Evolutionary conservation across 1,140 invertebrate species (phyloP).

Genomic region (Adoxophyes honmai): DNA sequence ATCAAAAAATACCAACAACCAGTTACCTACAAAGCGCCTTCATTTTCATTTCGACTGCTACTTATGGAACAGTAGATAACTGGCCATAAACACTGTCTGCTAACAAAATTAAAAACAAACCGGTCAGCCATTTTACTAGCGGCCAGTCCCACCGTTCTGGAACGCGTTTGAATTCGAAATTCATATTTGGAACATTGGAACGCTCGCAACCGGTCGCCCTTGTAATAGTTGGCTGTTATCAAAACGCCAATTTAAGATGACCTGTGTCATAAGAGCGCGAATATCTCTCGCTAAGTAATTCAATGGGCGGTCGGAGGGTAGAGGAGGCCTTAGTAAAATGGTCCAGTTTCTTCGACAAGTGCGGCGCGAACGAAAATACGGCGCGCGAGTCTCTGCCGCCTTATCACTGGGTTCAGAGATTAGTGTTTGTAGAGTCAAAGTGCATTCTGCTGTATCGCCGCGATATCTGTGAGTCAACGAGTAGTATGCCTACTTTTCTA

Average conservation of each 20-base stretch:
- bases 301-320: constrained; percentile 36
- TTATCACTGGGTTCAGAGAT: constrained; percentile 68
- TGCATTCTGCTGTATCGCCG: constrained; percentile 1
- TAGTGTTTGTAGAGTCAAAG: constrained; percentile 17
- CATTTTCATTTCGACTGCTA: too few species aligned
- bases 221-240: constrained; percentile 76
- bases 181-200: constrained; percentile 62
- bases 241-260: constrained; percentile 45
- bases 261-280: constrained; percentile 40
- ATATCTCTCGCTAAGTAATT: constrained; percentile 23
- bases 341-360: constrained; percentile 68
- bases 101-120: background rate
- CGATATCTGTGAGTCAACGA: background rate
- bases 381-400: constrained; percentile 72
- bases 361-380: constrained; percentile 75
- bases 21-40: too few species aligned
- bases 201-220: constrained; percentile 68
- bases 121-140: constrained; percentile 37
- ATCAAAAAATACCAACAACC: too few species aligned
- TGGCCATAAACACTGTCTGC: too few species aligned
- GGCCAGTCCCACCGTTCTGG: constrained; percentile 45
- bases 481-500: too few species aligned
- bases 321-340: constrained; percentile 46
- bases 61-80: too few species aligned
- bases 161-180: constrained; percentile 68